Conservation (phyloP, 2,113 vertebrate genomes). For the Pyrgilauda ruficollis region DNA sequence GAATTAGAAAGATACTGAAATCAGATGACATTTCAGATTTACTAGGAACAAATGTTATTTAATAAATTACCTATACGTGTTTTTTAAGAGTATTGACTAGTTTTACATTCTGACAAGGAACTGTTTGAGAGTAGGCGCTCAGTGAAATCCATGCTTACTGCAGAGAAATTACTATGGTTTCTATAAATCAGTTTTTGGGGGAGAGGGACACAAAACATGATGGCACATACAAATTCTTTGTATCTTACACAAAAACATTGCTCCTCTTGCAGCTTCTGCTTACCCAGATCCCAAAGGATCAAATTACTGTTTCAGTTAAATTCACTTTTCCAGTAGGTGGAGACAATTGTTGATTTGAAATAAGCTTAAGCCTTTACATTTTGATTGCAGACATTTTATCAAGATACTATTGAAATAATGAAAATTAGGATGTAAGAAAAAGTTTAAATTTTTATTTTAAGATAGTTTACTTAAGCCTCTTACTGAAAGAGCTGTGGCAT, state of each 20-base stretch:
- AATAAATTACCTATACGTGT: background rate
- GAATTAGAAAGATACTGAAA: background rate
- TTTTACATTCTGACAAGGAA: background rate
- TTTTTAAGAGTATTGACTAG: background rate
- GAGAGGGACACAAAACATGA: background rate
- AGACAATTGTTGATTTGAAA: slow-evolving; percentile 8
- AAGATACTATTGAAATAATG: background rate
- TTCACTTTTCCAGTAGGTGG: slow-evolving; percentile 13
- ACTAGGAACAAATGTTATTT: background rate
- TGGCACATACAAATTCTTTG: background rate
- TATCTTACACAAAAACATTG: background rate
- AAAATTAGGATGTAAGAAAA: background rate
- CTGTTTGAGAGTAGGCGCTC: background rate
- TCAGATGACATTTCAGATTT: background rate
- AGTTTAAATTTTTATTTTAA: background rate
- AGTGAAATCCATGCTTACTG: background rate
- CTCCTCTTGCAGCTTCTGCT: background rate
- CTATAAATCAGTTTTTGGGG: background rate
- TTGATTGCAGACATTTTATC: background rate
- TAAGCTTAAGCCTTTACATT: background rate
- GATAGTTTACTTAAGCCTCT: background rate
- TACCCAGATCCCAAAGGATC: background rate
- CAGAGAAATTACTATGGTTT: background rate
- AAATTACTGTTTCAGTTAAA: background rate
- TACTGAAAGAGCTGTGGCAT: background rate